phyloP scores from a whole-genome alignment of 2,888 invertebrate genomes.

The Scaptodrosophila latifasciaeformis region DNA sequence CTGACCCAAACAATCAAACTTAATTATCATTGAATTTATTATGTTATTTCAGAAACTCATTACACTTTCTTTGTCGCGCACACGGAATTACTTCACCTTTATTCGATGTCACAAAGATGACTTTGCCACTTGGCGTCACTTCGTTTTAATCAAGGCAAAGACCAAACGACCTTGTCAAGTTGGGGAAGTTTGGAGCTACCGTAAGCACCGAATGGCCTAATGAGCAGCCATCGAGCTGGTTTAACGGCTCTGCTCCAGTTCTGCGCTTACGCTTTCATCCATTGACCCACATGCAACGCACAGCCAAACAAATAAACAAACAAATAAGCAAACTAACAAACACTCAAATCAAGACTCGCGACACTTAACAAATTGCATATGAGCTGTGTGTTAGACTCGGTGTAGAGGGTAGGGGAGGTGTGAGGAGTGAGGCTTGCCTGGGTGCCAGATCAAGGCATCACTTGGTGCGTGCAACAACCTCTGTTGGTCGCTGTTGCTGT shows the following conservation, averaged over 20 bases:
- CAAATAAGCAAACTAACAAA: too few species aligned
- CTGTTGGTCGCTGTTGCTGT: neutral
- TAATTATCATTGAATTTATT: neutral
- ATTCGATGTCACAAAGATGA: neutral
- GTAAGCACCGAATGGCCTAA: neutral
- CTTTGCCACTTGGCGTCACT: too few species aligned
- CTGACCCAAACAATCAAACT: too few species aligned
- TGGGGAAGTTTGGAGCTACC: neutral
- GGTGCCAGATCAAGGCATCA: too few species aligned
- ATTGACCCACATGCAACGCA: slow-evolving; percentile 49
- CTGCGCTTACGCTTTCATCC: slow-evolving; percentile 15
- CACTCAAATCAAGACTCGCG: too few species aligned
- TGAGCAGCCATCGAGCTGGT: neutral
- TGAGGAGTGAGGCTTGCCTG: too few species aligned
- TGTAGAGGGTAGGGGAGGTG: too few species aligned
- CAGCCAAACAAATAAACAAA: too few species aligned
- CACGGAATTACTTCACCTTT: neutral
- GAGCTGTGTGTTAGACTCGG: too few species aligned
- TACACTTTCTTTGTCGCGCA: neutral
- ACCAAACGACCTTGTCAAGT: neutral
- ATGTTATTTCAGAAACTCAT: neutral
- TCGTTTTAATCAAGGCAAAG: neutral
- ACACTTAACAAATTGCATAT: too few species aligned
- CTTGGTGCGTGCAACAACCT: too few species aligned
- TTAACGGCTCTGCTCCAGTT: slow-evolving; percentile 9